Evolutionary conservation across 2,113 vertebrate species (phyloP).

Genomic region (Macrotus californicus): DNA sequence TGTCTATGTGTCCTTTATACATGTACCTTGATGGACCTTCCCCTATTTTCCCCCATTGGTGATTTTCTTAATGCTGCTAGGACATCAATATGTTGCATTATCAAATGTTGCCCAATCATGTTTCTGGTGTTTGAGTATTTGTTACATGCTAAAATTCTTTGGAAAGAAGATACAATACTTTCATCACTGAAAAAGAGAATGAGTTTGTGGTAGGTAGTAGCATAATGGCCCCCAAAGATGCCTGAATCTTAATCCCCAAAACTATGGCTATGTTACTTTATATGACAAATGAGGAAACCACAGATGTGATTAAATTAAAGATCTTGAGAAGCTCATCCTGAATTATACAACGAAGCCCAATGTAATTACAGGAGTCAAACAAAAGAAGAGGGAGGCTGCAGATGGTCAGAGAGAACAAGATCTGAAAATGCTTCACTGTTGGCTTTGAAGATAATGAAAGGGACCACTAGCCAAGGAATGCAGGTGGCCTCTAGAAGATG

Average conservation of each 20-base stretch:
- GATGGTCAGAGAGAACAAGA: neutral
- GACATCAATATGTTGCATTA: neutral
- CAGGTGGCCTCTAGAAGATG: neutral
- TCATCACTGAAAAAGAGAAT: neutral
- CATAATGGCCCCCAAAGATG: neutral
- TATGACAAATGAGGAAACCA: neutral
- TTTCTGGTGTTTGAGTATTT: neutral
- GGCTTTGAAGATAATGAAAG: neutral
- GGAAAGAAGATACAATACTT: neutral
- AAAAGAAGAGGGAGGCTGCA: neutral
- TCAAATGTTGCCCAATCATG: neutral
- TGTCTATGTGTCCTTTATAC: too few species aligned
- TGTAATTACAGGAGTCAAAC: neutral
- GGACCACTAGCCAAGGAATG: neutral
- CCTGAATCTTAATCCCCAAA: neutral
- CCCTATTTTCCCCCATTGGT: too few species aligned
- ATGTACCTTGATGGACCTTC: too few species aligned
- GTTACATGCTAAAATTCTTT: neutral
- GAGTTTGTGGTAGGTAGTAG: neutral
- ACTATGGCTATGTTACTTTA: neutral
- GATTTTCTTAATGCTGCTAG: neutral
- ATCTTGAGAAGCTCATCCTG: neutral
- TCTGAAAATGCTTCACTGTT: neutral
- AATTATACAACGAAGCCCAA: neutral
- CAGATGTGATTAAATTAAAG: neutral